Conservation (phyloP, 2,888 invertebrate genomes). For the Pristionchus mayeri region DNA sequence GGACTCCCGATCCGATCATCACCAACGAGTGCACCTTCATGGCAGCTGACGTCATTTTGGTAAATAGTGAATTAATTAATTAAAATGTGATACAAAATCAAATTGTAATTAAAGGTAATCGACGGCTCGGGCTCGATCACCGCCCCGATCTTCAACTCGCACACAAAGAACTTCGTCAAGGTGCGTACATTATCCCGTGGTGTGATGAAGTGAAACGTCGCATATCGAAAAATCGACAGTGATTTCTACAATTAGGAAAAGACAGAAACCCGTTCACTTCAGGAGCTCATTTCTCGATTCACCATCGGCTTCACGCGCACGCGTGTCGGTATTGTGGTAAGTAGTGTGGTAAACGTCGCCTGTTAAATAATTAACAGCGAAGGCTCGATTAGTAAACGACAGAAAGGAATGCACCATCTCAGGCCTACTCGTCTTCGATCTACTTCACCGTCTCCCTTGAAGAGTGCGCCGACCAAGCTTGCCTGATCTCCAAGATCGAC, state of each 20-base stretch:
- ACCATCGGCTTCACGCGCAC: slow-evolving; percentile 5
- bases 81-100: no score
- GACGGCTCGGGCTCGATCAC: slow-evolving; percentile 28
- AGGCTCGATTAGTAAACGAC: background rate
- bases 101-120: no score
- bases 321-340: slow-evolving; percentile 34
- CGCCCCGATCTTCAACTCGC: no score
- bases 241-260: no score
- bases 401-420: background rate
- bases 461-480: slow-evolving; percentile 28
- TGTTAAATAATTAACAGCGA: background rate
- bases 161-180: slow-evolving; percentile 17
- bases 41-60: slow-evolving; percentile 41
- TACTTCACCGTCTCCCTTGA: background rate
- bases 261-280: background rate
- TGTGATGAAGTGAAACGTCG: no score
- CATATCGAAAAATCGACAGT: no score
- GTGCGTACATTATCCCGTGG: no score
- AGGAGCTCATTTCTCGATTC: slow-evolving; percentile 35
- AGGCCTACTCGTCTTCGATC: slow-evolving; percentile 31
- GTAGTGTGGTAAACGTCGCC: background rate
- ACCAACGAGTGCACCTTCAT: slow-evolving; percentile 28
- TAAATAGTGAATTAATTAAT: background rate
- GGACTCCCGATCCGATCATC: slow-evolving; percentile 30
- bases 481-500: slow-evolving; percentile 27